These are phyloP conservation scores for Crypturellus tataupa DNA, from an alignment of 2,797 vertebrate genomes.

Conservation along the genomic window DNA sequence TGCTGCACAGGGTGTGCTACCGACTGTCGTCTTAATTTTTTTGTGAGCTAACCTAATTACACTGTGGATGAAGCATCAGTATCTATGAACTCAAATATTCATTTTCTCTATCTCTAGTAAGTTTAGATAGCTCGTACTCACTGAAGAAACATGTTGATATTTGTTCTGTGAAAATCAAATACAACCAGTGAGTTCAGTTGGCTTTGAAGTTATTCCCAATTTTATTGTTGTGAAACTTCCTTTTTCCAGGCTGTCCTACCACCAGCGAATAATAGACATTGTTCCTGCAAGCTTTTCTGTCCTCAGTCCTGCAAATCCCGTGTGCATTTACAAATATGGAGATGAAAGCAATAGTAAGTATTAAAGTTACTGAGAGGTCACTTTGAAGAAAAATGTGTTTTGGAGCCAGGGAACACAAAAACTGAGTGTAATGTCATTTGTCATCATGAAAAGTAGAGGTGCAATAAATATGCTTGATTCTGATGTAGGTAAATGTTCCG, in stretches of 20 bases:
- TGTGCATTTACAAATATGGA: slow-evolving; percentile 90
- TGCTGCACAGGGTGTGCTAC: neutral
- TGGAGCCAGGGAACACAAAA: neutral
- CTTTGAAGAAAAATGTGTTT: neutral
- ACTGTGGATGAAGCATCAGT: neutral
- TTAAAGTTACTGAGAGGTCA: neutral
- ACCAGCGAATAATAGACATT: slow-evolving; percentile 95
- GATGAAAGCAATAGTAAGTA: slow-evolving; percentile 92
- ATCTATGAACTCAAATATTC: neutral
- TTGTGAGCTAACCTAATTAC: neutral
- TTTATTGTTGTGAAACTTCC: slow-evolving; percentile 17
- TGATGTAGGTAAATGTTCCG: neutral
- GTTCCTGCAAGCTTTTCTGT: slow-evolving; percentile 93
- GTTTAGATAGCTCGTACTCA: neutral
- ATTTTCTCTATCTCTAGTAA: neutral
- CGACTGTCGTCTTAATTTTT: neutral
- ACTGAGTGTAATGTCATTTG: neutral
- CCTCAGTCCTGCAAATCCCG: slow-evolving; percentile 91
- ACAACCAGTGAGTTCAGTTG: neutral
- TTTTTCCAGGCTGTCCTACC: slow-evolving; percentile 91
- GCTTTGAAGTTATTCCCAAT: neutral
- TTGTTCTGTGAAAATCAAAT: neutral
- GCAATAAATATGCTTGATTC: neutral
- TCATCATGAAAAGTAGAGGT: neutral
- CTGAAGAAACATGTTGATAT: neutral